A percentile compares a stretch with the other conserved stretches of the same genome.
These are phyloP conservation scores for Neuroscelio doddi DNA, from an alignment of 2,888 invertebrate species.

Conservation along the genomic window DNA sequence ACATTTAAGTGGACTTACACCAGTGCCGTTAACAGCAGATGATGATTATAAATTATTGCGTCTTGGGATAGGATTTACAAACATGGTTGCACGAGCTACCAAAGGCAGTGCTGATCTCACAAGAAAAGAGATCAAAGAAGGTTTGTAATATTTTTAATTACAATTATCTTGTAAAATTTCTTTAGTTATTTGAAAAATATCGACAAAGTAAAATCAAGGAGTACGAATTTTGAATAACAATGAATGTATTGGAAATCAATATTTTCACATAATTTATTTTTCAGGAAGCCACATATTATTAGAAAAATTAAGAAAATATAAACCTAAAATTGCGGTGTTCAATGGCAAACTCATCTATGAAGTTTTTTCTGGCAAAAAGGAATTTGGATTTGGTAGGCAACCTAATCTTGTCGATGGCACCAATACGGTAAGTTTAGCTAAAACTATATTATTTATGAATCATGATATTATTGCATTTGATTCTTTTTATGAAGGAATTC, in stretches of 20 bases:
- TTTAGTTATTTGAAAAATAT: too few species aligned
- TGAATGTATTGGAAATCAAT: too few species aligned
- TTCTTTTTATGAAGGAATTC: too few species aligned
- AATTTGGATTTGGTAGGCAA: constrained; percentile 97
- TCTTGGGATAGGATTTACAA: constrained; percentile 97
- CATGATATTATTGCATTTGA: too few species aligned
- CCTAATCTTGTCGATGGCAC: constrained; percentile 95
- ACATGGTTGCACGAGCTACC: constrained; percentile 96
- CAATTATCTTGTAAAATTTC: too few species aligned
- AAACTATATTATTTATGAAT: too few species aligned
- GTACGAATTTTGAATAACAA: too few species aligned
- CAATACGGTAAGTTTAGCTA: constrained; percentile 90
- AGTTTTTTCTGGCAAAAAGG: constrained; percentile 97
- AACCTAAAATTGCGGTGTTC: constrained; percentile 97
- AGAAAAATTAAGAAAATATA: constrained; percentile 92
- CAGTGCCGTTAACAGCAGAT: constrained; percentile 96
- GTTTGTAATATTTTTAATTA: constrained; percentile 72
- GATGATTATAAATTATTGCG: constrained; percentile 95
- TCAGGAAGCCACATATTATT: constrained; percentile 85
- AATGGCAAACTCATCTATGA: constrained; percentile 99
- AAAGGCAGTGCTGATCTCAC: constrained; percentile 97
- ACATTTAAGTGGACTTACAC: constrained; percentile 93
- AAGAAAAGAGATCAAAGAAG: constrained; percentile 94
- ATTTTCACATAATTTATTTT: too few species aligned
- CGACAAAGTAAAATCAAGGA: too few species aligned